Evolutionary conservation across 2,888 invertebrate genomes (phyloP).

Genomic region (Heliothis peltigera): DNA sequence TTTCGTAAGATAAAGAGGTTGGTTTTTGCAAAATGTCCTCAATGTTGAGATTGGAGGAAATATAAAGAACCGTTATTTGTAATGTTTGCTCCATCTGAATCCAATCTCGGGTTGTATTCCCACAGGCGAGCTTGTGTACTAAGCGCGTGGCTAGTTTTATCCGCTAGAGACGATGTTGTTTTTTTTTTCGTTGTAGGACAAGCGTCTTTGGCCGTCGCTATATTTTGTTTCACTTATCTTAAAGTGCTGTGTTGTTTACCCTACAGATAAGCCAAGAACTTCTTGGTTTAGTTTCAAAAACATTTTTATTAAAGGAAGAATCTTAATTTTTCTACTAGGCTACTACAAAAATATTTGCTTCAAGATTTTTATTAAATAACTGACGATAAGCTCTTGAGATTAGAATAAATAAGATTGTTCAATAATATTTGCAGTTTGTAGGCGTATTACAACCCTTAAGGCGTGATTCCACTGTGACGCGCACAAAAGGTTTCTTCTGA

Average conservation of each 20-base stretch:
- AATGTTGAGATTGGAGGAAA: slow-evolving; percentile 42
- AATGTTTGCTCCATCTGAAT: slow-evolving; percentile 53
- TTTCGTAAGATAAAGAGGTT: slow-evolving; percentile 17
- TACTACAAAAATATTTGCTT: background rate
- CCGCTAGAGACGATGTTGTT: slow-evolving; percentile 21
- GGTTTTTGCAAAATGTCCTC: slow-evolving; percentile 30
- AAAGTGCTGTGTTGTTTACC: slow-evolving; percentile 11
- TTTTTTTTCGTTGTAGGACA: slow-evolving; percentile 23
- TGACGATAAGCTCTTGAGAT: background rate
- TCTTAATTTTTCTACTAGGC: background rate
- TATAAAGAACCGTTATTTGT: slow-evolving; percentile 50
- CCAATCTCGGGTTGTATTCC: slow-evolving; percentile 58
- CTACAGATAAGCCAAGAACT: slow-evolving; percentile 9
- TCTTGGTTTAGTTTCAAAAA: slow-evolving; percentile 3
- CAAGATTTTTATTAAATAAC: background rate
- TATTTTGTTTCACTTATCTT: slow-evolving; percentile 39
- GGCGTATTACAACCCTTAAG: background rate
- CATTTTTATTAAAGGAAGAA: background rate
- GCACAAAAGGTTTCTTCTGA: no score
- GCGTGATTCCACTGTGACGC: no score
- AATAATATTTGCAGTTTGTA: background rate
- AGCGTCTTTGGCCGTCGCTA: slow-evolving; percentile 6
- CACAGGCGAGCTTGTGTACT: slow-evolving; percentile 39
- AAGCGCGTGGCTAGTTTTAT: slow-evolving; percentile 33
- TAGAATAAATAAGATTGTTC: background rate